Evolutionary conservation across 2,888 invertebrate species (phyloP), one percentile per base, ranked within the genome.

Genomic region (Molorchus minor): DNA sequence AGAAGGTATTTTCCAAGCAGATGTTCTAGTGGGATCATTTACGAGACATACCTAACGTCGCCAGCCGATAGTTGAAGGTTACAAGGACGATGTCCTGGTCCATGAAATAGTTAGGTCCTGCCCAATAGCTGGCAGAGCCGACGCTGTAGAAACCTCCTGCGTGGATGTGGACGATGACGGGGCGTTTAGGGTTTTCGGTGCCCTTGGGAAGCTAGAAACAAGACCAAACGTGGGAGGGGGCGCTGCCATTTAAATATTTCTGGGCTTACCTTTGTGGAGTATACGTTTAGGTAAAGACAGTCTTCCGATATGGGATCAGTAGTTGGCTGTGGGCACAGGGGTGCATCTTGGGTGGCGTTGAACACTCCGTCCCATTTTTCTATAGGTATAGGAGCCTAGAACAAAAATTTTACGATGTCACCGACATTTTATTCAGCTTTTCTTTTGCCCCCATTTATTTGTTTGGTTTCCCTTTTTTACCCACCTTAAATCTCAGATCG

Each of bases 141-240:
- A 81, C 79, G 0, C 82, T 80, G 73, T 87, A 87, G 76, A 87
- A 89, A n/a, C 84, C 88, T 0, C 90, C 90, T 0, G 86, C 84
- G 77, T 90, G 90, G 59, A 91, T 83, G 76, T 83, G 88, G 0
- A 90, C 84, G 3, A 91, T 79, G 1, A 91, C 90, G 0, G 91
- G 88, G 8, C 80, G 70, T 62, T 79, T 80, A 2, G 75, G 72
- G 49, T 72, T 73, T 16, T 74, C 71, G 4, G 38, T 65, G 0
- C 66, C 72, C 64, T 72, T 73, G 5, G 79, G 79, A 12, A 80
- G 58, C 80, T 80, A 58, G 45, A 67, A 59, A 55, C 40, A 56
- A 0, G 20, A 38, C 2, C 1, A 7, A n/a, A n/a, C n/a, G n/a
- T n/a, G n/a, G n/a, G n/a, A n/a, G n/a, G n/a, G n/a, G n/a, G n/a